phyloP scores from a whole-genome alignment of 2,113 vertebrate species.

The Sus scrofa region T2T-Sscrofa CM000817.6:57890001-57890500 shows the following conservation, averaged over 20 bases:
- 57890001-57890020: neutral
- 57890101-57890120: conserved; percentile 72
- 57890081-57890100: conserved; percentile 57
- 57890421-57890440: neutral
- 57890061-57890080: conserved; percentile 2
- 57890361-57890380: conserved; percentile 80
- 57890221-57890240: conserved; percentile 59
- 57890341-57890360: conserved; percentile 67
- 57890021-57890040: neutral
- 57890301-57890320: conserved; percentile 81
- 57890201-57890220: conserved; percentile 69
- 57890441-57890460: neutral
- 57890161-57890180: neutral
- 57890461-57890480: neutral
- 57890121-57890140: conserved; percentile 75
- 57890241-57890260: conserved; percentile 72
- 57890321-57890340: conserved; percentile 80
- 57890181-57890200: conserved; percentile 69
- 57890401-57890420: conserved; percentile 38
- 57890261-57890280: conserved; percentile 62
- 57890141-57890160: neutral
- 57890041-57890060: neutral
- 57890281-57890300: conserved; percentile 71
- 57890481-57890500: neutral
- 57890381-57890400: conserved; percentile 56